phyloP scores from a whole-genome alignment of 1,140 invertebrate genomes.

The Hycleus phaleratus region DNA sequence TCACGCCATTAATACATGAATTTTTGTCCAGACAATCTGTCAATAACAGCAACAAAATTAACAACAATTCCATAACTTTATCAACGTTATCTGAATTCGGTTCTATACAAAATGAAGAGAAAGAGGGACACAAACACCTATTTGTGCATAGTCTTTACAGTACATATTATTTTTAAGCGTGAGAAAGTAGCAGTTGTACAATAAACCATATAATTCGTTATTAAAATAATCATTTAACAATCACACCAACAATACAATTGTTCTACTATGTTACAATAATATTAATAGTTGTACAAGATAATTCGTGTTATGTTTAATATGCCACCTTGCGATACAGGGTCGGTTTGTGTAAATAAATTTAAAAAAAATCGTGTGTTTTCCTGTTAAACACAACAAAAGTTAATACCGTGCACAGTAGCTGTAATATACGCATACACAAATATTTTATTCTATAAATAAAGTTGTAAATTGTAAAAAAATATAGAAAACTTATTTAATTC shows the following conservation, averaged over 20 bases:
- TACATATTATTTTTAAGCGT: slow-evolving; percentile 17
- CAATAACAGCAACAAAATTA: too few relatives aligned
- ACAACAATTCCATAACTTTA: too few relatives aligned
- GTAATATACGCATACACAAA: background rate
- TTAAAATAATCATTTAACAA: background rate
- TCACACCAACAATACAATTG: slow-evolving; percentile 2
- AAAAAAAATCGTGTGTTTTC: slow-evolving; percentile 24
- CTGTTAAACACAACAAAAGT: slow-evolving; percentile 21
- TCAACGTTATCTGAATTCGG: too few relatives aligned
- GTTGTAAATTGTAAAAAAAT: slow-evolving; percentile 3
- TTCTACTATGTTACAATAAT: slow-evolving; percentile 15
- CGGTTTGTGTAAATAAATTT: slow-evolving; percentile 17
- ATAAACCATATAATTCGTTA: slow-evolving; percentile 5
- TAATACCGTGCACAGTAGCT: slow-evolving; percentile 1
- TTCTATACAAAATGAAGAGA: too few relatives aligned
- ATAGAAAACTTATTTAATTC: too few relatives aligned
- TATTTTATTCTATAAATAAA: slow-evolving; percentile 9
- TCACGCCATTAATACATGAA: too few relatives aligned
- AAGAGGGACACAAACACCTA: too few relatives aligned
- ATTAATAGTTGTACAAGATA: slow-evolving; percentile 27
- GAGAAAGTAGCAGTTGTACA: slow-evolving; percentile 21
- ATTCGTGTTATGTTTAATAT: slow-evolving; percentile 24
- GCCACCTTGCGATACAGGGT: slow-evolving; percentile 11
- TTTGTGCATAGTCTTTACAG: too few relatives aligned
- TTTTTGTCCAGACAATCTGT: too few relatives aligned